Base-by-base conservation (phyloP, 2,888 invertebrate species). In the Sinohyriopsis cumingii region DNA sequence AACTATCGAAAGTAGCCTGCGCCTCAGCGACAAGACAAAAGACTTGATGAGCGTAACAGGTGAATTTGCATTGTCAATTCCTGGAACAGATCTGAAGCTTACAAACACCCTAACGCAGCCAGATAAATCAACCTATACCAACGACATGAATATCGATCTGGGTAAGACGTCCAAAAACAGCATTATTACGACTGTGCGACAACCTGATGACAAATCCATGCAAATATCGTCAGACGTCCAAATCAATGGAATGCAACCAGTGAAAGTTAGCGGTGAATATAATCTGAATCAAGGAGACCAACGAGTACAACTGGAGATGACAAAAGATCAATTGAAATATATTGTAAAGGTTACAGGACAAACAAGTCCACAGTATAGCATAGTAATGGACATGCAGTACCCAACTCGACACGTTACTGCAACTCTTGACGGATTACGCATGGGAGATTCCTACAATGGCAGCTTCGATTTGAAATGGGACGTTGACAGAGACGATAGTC, bases 401-500 rank as follows among this genome's bases (percentile, higher is more conserved):
- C n/a, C n/a, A n/a, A n/a, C n/a, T n/a, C n/a, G n/a, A n/a, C n/a
- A n/a, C n/a, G n/a, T n/a, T n/a, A n/a, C n/a, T n/a, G n/a, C n/a
- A n/a, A n/a, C n/a, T n/a, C n/a, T n/a, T n/a, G n/a, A n/a, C n/a
- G n/a, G n/a, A n/a, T n/a, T n/a, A n/a, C n/a, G n/a, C n/a, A n/a
- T n/a, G n/a, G n/a, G n/a, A n/a, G n/a, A n/a, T n/a, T n/a, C n/a
- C n/a, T n/a, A n/a, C n/a, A n/a, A n/a, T n/a, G n/a, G n/a, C n/a
- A n/a, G n/a, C n/a, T n/a, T n/a, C 53, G 25, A 25, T 25, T 25
- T 25, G n/a, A 76, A 81, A 63, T 84, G 83, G 82, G 81, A 85
- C 77, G 83, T 82, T 22, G 78, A 82, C 28, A 75, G 70, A 67
- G 81, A 81, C 65, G 69, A 71, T 59, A 67, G 74, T 19, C 73